phyloP scores from a whole-genome alignment of 2,113 vertebrate genomes.

The Scalopus aquaticus region DNA sequence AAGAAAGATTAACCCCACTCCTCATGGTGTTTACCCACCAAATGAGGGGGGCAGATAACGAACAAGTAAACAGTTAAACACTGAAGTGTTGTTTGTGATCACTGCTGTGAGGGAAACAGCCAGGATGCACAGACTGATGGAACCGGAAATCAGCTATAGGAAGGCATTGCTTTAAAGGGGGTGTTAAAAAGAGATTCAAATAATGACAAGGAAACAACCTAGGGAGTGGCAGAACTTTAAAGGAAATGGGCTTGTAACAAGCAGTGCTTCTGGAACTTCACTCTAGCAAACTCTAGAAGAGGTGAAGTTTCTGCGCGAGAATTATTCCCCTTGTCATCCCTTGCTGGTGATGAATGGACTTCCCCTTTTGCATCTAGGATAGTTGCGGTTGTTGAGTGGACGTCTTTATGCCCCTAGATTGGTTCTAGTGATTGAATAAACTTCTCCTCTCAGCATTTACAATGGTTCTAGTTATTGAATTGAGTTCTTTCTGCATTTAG shows the following conservation, averaged over 20 bases:
- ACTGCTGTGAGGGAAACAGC: not conserved
- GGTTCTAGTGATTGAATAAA: not conserved
- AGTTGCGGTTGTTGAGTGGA: not conserved
- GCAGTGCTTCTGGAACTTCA: not conserved
- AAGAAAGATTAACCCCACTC: not conserved
- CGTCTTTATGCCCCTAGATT: not conserved
- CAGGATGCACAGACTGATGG: not conserved
- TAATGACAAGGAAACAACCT: not conserved
- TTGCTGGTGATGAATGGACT: fast-evolving
- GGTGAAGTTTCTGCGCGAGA: not conserved
- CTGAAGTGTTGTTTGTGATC: not conserved
- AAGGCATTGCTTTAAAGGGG: not conserved
- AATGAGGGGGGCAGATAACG: not conserved
- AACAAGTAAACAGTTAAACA: not conserved
- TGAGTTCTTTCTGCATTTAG: not conserved
- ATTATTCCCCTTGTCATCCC: not conserved
- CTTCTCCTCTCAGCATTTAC: not conserved
- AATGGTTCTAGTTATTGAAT: not conserved
- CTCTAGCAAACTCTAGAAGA: not conserved
- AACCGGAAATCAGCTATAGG: not conserved
- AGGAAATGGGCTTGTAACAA: not conserved
- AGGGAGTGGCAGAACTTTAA: not conserved
- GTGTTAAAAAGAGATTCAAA: not conserved
- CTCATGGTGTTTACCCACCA: not conserved
- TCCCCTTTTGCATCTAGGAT: not conserved